Base-by-base conservation (phyloP, 2,888 invertebrate species). In the Linnaemya tessellans region DNA sequence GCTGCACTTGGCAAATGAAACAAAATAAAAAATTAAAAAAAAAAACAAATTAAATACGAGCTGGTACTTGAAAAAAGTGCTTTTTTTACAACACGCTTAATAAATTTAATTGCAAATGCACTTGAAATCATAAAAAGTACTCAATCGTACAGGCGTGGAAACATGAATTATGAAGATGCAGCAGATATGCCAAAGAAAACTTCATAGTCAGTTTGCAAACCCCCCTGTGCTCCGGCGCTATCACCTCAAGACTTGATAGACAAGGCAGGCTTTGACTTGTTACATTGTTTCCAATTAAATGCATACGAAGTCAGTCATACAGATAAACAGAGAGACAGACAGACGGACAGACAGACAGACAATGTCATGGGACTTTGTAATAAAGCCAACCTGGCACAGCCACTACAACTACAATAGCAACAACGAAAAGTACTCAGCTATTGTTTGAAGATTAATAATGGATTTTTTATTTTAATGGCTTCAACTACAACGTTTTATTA, bases 291-390 rank as follows among this genome's bases (percentile, higher is more conserved):
- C 58, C 11, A 67, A 58, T 78, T 78, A 20, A 56, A 75, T 46
- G 46, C 25, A 43, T 67, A 46, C 22, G 62, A 46, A 60, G 10
- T 22, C 35, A 67, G 49, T 11, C 73, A 64, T 51, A 30, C 56
- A 41, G 46, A 82, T 25, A 60, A 67, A 60, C 85, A 71, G 43
- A 86, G 64, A 78, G 88, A 78, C 90, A 90, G 30, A 13, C 73
- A 62, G 58, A 25, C 65, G 25, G 51, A 82, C 38, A 60, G 71
- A 60, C 85, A 74, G 43, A 86, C 67, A 75, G 88, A 78, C 90
- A 90, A 90, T 90, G 90, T 90, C 90, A 90, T 90, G 90, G 90
- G 90, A 90, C 87, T 81, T 84, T 86, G 18, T 60, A 43, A 49
- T 49, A 18, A 54, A 56, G 30, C 10, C 70, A 51, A 68, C 38